These are phyloP conservation scores for Odontothrips loti DNA, from an alignment of 2,888 invertebrate species.

Conservation along the genomic window DNA sequence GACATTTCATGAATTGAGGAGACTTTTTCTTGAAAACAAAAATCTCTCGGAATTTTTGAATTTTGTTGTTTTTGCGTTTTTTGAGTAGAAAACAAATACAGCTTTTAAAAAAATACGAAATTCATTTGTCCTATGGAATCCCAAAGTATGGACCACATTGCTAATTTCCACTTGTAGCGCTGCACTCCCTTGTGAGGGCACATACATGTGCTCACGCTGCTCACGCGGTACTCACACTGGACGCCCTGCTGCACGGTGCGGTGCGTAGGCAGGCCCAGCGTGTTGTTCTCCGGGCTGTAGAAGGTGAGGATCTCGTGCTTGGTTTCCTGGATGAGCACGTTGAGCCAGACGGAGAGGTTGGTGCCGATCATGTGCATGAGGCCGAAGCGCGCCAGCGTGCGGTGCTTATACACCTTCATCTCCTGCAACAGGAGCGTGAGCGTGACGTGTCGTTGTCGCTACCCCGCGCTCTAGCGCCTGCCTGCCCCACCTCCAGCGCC, in stretches of 20 bases:
- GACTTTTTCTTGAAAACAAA: too few relatives aligned
- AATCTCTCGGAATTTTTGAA: too few relatives aligned
- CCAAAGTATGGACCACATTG: too few relatives aligned
- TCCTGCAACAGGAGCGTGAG: constrained; percentile 52
- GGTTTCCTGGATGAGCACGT: constrained; percentile 90
- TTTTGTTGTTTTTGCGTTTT: too few relatives aligned
- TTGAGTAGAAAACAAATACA: too few relatives aligned
- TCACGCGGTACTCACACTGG: background rate
- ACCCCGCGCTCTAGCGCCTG: background rate
- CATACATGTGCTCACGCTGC: too few relatives aligned
- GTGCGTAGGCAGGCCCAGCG: constrained; percentile 44
- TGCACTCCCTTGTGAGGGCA: too few relatives aligned
- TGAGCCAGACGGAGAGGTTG: constrained; percentile 94
- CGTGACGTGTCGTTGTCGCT: background rate
- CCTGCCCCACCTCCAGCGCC: too few relatives aligned
- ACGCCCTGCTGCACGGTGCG: constrained; percentile 48
- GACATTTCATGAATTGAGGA: too few relatives aligned
- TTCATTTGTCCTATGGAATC: too few relatives aligned
- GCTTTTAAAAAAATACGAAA: too few relatives aligned
- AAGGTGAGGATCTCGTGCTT: constrained; percentile 91
- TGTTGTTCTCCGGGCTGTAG: constrained; percentile 78
- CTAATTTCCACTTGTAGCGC: too few relatives aligned
- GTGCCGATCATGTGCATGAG: constrained; percentile 99
- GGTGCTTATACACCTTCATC: constrained; percentile 86
- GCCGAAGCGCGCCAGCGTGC: constrained; percentile 87